These are phyloP conservation scores for Sebastes diaconus DNA, from an alignment of 2,797 vertebrate species.

Conservation along the genomic window DNA sequence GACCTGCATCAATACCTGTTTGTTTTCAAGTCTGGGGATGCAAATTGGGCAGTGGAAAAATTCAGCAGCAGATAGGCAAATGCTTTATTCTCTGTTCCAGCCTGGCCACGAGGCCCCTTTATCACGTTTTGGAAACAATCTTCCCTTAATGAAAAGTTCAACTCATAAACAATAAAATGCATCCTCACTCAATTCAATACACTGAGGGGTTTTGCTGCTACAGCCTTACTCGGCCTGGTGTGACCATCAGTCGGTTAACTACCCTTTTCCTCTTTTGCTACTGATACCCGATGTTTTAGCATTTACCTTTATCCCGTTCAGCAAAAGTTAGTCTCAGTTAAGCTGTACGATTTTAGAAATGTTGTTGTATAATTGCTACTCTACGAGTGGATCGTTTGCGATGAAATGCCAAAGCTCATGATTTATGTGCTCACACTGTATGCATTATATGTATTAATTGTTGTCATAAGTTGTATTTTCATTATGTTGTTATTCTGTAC, in stretches of 20 bases:
- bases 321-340: not conserved
- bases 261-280: not conserved
- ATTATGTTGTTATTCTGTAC: no score
- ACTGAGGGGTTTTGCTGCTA: not conserved
- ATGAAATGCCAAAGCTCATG: no score
- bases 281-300: not conserved
- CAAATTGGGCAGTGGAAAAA: conserved; percentile 78
- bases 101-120: not conserved
- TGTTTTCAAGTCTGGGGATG: conserved; percentile 64
- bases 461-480: no score
- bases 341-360: no score
- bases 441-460: no score
- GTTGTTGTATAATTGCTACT: no score
- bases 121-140: not conserved
- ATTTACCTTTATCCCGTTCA: not conserved
- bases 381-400: no score
- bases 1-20: conserved; percentile 37
- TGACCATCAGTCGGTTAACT: not conserved
- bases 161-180: not conserved
- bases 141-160: not conserved
- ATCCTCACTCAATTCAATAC: not conserved
- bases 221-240: not conserved
- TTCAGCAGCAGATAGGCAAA: conserved; percentile 75
- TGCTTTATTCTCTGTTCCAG: conserved; percentile 36
- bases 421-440: no score